A percentile compares a stretch with the other conserved stretches of the same genome.
These are phyloP conservation scores for Synergus itoensis DNA, from an alignment of 2,888 invertebrate genomes.

Conservation along the genomic window DNA sequence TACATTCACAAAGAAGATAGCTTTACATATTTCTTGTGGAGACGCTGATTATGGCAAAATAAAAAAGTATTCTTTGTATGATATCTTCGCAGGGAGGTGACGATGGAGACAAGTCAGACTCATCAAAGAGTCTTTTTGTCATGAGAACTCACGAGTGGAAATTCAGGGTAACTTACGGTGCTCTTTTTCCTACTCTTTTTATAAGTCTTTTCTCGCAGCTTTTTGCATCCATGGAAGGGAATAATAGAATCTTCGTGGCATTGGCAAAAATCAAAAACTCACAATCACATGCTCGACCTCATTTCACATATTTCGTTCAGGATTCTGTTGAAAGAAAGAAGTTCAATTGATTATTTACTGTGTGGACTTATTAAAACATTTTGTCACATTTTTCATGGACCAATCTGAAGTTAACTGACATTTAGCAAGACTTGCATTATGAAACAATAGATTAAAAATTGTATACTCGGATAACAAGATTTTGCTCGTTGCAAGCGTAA, in stretches of 20 bases:
- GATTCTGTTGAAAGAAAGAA: constrained; percentile 44
- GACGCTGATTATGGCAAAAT: constrained; percentile 24
- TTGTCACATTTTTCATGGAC: not conserved
- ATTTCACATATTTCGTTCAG: constrained; percentile 53
- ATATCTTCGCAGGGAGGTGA: constrained; percentile 78
- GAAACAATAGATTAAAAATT: not conserved
- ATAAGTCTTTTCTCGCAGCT: constrained; percentile 61
- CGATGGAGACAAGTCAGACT: constrained; percentile 79
- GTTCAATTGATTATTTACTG: constrained; percentile 12
- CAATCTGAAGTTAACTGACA: not conserved
- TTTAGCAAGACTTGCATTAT: constrained; percentile 9
- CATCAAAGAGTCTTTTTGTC: constrained; percentile 78
- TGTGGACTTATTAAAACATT: not conserved
- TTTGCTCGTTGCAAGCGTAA: constrained; percentile 2
- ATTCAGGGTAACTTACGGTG: constrained; percentile 82
- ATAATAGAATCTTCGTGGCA: constrained; percentile 44
- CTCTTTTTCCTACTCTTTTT: constrained; percentile 65
- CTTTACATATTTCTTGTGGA: constrained; percentile 16
- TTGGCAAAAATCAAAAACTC: constrained; percentile 54
- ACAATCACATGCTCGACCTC: constrained; percentile 53
- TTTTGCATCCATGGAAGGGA: constrained; percentile 56
- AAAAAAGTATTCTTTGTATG: constrained; percentile 60
- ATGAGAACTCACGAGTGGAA: constrained; percentile 84
- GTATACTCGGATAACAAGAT: not conserved
- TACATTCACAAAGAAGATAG: constrained; percentile 26